Evolutionary conservation across 2,113 vertebrate genomes (phyloP).

Genomic region (Megaceryle maxima): DNA sequence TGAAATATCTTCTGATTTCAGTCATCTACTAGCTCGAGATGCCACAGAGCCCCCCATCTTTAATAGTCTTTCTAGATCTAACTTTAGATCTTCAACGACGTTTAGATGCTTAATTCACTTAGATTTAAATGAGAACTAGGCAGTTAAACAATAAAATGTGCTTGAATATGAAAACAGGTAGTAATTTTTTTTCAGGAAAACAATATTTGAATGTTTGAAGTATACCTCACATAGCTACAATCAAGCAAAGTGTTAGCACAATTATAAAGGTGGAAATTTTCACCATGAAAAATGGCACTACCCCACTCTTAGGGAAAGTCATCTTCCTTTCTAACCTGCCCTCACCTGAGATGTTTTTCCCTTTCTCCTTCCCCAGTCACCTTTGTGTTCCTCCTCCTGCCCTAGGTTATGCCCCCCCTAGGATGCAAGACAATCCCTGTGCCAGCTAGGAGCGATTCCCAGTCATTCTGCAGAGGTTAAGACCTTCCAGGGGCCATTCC

Average conservation of each 20-base stretch:
- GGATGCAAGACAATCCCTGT: rapidly evolving
- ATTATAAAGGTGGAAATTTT: background rate
- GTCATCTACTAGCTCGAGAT: background rate
- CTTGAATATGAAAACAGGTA: background rate
- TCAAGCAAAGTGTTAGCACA: background rate
- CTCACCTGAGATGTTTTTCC: background rate
- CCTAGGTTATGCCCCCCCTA: background rate
- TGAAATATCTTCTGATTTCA: background rate
- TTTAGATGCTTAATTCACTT: background rate
- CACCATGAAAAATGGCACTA: background rate
- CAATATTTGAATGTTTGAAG: background rate
- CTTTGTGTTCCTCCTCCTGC: background rate
- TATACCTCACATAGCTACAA: background rate
- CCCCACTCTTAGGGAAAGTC: background rate
- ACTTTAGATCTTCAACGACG: background rate
- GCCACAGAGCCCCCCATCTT: background rate
- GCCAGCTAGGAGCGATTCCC: background rate
- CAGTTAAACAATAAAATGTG: background rate
- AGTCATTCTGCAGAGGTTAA: background rate
- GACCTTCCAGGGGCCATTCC: background rate
- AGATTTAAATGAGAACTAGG: background rate
- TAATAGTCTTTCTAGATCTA: background rate
- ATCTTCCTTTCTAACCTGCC: background rate
- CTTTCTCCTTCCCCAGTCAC: background rate
- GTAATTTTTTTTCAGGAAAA: background rate